Percentiles rank a stretch among this genome's conserved stretches.
These are phyloP conservation scores for Podarcis muralis DNA, from an alignment of 2,113 vertebrate genomes.

Conservation along the genomic window DNA sequence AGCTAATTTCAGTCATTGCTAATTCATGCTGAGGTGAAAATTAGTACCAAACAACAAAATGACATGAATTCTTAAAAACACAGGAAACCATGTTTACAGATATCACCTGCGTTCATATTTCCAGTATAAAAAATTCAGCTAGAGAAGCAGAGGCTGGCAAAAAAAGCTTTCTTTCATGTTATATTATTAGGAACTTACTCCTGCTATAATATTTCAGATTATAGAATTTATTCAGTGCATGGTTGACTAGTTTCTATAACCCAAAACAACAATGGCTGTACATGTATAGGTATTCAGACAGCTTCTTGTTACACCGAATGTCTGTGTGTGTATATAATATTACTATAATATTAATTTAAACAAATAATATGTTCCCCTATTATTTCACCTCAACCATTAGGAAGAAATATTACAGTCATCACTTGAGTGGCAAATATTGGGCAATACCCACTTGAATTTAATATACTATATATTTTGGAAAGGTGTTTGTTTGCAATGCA, in stretches of 20 bases:
- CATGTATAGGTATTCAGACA: background rate
- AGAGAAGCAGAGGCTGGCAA: background rate
- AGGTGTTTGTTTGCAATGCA: too few relatives aligned
- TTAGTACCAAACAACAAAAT: constrained; percentile 80
- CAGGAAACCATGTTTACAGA: constrained; percentile 66
- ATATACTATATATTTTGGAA: too few relatives aligned
- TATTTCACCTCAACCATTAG: background rate
- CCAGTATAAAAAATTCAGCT: constrained; percentile 35
- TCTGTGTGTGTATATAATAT: background rate
- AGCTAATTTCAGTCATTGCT: constrained; percentile 80
- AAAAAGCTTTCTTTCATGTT: constrained; percentile 7
- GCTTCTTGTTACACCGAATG: background rate
- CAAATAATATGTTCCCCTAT: background rate
- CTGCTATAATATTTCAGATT: background rate
- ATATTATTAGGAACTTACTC: constrained; percentile 33
- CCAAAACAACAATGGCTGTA: constrained; percentile 26
- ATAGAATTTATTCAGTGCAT: background rate
- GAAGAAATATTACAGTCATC: background rate
- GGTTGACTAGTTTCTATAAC: constrained; percentile 8
- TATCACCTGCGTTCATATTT: constrained; percentile 68
- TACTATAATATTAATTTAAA: background rate
- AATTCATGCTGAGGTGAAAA: constrained; percentile 78
- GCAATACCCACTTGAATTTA: background rate
- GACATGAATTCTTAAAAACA: constrained; percentile 75
- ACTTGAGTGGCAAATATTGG: background rate